A percentile compares a stretch with the other conserved stretches of the same genome.
Evolutionary conservation across 2,888 invertebrate genomes (phyloP).

Genomic region (Petrophora chlorosata): DNA sequence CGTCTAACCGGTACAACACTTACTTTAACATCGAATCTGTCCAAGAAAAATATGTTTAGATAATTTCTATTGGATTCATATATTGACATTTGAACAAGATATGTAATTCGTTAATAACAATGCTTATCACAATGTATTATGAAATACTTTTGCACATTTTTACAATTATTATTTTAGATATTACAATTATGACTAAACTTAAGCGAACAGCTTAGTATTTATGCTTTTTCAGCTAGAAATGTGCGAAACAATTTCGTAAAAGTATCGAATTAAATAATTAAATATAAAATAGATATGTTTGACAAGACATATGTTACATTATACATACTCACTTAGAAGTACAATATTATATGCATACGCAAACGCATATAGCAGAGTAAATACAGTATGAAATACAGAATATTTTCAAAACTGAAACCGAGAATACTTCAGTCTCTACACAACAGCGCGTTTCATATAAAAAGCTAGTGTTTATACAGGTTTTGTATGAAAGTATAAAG

Average conservation of each 20-base stretch:
- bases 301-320: slow-evolving; percentile 8
- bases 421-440: too few relatives aligned
- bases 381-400: slow-evolving; percentile 28
- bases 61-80: not conserved
- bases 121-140: slow-evolving; percentile 59
- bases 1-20: too few relatives aligned
- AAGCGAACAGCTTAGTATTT: slow-evolving; percentile 9
- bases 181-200: slow-evolving; percentile 14
- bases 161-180: slow-evolving; percentile 22
- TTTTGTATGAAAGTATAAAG: too few relatives aligned
- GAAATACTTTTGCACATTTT: slow-evolving; percentile 39
- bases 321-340: slow-evolving; percentile 10
- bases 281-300: slow-evolving; percentile 24
- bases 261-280: slow-evolving; percentile 1
- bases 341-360: slow-evolving; percentile 1
- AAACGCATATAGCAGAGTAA: slow-evolving; percentile 36
- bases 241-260: slow-evolving; percentile 1
- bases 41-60: not conserved
- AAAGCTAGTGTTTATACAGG: too few relatives aligned
- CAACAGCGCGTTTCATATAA: too few relatives aligned
- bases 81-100: slow-evolving; percentile 41
- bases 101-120: slow-evolving; percentile 50
- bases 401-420: too few relatives aligned
- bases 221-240: slow-evolving; percentile 1
- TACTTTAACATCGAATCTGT: too few relatives aligned